Evolutionary conservation across 2,797 vertebrate genomes (phyloP).

Genomic region (Brotula barbata): DNA sequence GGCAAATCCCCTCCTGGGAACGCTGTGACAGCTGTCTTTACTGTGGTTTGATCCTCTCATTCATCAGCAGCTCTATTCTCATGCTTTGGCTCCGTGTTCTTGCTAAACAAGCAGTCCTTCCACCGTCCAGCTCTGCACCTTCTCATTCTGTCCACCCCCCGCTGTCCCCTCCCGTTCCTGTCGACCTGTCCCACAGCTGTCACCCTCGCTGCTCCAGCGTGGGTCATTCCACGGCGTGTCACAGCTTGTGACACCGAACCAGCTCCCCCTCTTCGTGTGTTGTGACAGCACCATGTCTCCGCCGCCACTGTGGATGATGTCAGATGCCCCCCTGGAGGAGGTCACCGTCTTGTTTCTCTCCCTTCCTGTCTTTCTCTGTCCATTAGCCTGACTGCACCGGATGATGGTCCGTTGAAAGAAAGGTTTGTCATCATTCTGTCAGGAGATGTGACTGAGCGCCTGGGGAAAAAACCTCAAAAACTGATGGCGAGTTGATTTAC

Average conservation of each 20-base stretch:
- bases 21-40: too few relatives aligned
- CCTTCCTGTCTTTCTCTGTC: constrained; percentile 21
- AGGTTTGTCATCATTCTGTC: constrained; percentile 25
- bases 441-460: background rate
- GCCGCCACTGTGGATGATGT: constrained; percentile 60
- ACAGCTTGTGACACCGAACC: constrained; percentile 54
- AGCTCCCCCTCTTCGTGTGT: constrained; percentile 20
- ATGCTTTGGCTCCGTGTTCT: constrained; percentile 37
- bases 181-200: constrained; percentile 60
- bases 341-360: constrained; percentile 35
- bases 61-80: constrained; percentile 20
- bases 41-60: too few relatives aligned
- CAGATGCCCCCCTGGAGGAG: constrained; percentile 54
- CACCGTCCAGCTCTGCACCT: constrained; percentile 17
- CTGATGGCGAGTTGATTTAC: constrained; percentile 3
- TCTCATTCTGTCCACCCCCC: constrained; percentile 13
- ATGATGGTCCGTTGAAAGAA: constrained; percentile 2
- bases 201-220: constrained; percentile 53
- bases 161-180: constrained; percentile 14
- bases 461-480: background rate
- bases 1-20: too few relatives aligned
- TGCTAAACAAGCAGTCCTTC: constrained; percentile 33
- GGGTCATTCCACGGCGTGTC: constrained; percentile 59
- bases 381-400: constrained; percentile 14
- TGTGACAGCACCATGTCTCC: constrained; percentile 64